These are phyloP conservation scores for Holacanthella duospinosa DNA, from an alignment of 2,888 invertebrate genomes.

Conservation along the genomic window DNA sequence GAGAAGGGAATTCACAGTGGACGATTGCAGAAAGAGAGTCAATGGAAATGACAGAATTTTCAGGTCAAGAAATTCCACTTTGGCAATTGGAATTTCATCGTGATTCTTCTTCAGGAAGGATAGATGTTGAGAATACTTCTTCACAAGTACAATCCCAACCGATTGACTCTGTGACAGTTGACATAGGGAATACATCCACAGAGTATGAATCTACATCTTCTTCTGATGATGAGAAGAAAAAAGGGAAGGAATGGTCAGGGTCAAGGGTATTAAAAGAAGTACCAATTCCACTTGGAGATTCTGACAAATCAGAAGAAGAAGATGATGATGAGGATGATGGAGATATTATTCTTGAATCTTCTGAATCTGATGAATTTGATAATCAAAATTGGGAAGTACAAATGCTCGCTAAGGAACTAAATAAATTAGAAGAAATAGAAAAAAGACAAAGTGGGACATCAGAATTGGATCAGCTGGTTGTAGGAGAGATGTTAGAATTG, in stretches of 20 bases:
- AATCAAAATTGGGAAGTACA: slow-evolving; percentile 57
- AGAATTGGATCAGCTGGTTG: slow-evolving; percentile 35
- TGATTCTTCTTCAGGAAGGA: slow-evolving; percentile 35
- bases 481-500: slow-evolving; percentile 33
- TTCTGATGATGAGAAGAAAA: background rate
- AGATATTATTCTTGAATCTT: background rate
- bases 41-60: slow-evolving; percentile 56
- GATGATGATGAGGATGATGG: slow-evolving; percentile 2
- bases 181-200: slow-evolving; percentile 31
- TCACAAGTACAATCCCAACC: slow-evolving; percentile 5
- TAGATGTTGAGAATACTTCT: slow-evolving; percentile 35
- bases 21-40: slow-evolving; percentile 56
- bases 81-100: slow-evolving; percentile 46
- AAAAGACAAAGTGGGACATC: slow-evolving; percentile 3
- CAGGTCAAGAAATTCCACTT: slow-evolving; percentile 43
- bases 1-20: slow-evolving; percentile 37
- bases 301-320: slow-evolving; percentile 22
- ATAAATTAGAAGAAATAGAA: slow-evolving; percentile 40
- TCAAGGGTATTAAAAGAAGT: slow-evolving; percentile 16
- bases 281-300: slow-evolving; percentile 16
- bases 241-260: background rate
- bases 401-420: slow-evolving; percentile 64
- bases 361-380: slow-evolving; percentile 17
- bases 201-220: slow-evolving; percentile 31
- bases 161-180: slow-evolving; percentile 26